phyloP scores from a whole-genome alignment of 2,113 vertebrate species.

The Marcusenius ussheri region DNA sequence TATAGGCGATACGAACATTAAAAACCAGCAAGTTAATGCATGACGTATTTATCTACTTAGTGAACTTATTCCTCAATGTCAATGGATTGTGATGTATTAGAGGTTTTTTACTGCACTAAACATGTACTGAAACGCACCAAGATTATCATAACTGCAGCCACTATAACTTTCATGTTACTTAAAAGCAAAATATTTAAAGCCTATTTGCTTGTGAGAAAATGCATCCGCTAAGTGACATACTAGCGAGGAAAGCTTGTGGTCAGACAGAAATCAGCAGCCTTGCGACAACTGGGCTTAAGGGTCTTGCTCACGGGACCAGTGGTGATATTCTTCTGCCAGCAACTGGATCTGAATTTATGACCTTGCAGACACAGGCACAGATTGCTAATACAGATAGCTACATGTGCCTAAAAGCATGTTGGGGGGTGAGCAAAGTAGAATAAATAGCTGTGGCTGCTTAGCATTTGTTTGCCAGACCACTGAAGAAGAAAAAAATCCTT shows the following conservation, averaged over 20 bases:
- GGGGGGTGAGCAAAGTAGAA: not conserved
- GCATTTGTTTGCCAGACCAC: not conserved
- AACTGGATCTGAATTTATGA: not conserved
- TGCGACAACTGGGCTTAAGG: not conserved
- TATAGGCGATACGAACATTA: not conserved
- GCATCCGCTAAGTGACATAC: not conserved
- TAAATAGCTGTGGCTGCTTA: not conserved
- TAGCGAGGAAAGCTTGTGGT: not conserved
- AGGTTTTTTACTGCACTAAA: not conserved
- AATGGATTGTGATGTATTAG: not conserved
- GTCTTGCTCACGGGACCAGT: not conserved
- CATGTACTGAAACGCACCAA: not conserved
- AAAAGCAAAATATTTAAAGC: not conserved
- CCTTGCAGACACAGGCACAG: not conserved
- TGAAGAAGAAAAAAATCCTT: not conserved
- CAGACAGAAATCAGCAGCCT: not conserved
- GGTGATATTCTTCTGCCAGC: not conserved
- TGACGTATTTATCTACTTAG: not conserved
- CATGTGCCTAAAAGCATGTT: not conserved
- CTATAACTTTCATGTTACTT: not conserved
- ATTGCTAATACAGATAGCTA: not conserved
- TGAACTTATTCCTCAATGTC: not conserved
- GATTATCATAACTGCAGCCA: not conserved
- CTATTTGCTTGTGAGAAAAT: not conserved
- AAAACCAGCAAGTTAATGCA: not conserved